Conservation (phyloP, 1,140 invertebrate species). For the Cryptotermes secundus region DNA sequence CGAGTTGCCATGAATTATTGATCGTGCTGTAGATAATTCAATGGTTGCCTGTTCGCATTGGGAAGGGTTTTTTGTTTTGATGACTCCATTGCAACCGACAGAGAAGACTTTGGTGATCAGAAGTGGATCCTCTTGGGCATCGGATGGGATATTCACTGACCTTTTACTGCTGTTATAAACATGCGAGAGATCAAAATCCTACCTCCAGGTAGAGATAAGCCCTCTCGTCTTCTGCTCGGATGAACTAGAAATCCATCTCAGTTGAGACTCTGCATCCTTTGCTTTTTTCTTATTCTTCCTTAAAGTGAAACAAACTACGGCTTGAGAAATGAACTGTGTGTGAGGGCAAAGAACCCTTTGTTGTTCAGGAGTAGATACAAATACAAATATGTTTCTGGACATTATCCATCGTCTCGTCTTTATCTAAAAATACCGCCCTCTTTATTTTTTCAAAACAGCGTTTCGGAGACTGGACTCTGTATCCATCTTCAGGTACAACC, state of each 20-base stretch:
- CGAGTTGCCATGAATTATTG: too few species aligned
- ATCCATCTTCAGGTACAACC: too few species aligned
- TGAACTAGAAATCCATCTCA: not conserved
- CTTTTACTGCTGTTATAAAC: not conserved
- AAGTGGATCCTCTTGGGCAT: not conserved
- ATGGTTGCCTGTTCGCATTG: not conserved
- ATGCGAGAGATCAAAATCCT: not conserved
- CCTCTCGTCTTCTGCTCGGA: not conserved
- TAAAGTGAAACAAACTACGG: not conserved
- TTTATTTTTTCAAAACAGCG: too few species aligned
- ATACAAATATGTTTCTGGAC: not conserved
- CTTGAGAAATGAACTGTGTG: not conserved
- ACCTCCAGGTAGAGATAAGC: not conserved
- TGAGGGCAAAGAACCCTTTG: not conserved
- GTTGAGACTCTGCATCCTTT: not conserved
- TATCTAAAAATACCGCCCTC: too few species aligned
- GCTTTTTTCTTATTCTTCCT: not conserved
- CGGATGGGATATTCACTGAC: not conserved
- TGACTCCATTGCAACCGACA: not conserved
- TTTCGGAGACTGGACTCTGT: too few species aligned
- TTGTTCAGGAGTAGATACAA: too few species aligned
- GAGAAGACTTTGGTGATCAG: not conserved
- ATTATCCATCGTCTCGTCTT: too few species aligned
- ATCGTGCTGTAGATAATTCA: too few species aligned
- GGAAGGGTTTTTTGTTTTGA: not conserved